Base-by-base conservation (phyloP, 2,888 invertebrate species). In the Drosophila recens region DNA sequence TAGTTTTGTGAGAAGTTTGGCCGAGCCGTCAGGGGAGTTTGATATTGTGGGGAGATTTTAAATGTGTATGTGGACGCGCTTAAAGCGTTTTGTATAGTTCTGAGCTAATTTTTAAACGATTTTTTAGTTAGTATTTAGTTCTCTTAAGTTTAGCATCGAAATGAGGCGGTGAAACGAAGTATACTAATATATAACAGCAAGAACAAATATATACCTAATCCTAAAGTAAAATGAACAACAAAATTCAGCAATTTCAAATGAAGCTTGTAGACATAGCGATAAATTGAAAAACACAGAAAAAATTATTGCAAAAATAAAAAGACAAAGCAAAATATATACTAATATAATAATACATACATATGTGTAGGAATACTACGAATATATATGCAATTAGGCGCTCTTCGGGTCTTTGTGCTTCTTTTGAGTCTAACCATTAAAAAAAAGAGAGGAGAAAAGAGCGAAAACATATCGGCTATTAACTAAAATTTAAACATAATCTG, bases 61-160 rank as follows among this genome's bases (percentile, higher is more conserved):
- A 58, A 51, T 64, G 56, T 59, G 56, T 65, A 68, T 45, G 62
- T 62, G 71, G 74, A 67, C 73, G 72, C 84, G 79, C 84, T 85
- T 67, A 53, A 83, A 83, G 84, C 82, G 84, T 80, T 82, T 86
- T 86, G 85, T 86, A 86, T 86, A 86, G 88, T 86, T 86, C 81
- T 80, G 79, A 81, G 72, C 74, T 85, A 81, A 80, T 79, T 82
- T 85, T 87, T 73, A 73, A 82, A 87, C 66, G 63, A 38, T 79
- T 87, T 81, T 72, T 83, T 80, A 78, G 79, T 85, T 87, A 85
- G 87, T 70, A 54, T 63, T 72, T 85, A 85, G 86, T 85, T 87
- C 36, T 72, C 63, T 75, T 85, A 85, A 87, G 87, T 85, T 58
- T 87, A 84, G 85, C 77, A 82, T 84, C 80, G 75, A 82, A 73